Conservation (phyloP, 2,113 vertebrate genomes). For the Sapayoa aenigma region DNA sequence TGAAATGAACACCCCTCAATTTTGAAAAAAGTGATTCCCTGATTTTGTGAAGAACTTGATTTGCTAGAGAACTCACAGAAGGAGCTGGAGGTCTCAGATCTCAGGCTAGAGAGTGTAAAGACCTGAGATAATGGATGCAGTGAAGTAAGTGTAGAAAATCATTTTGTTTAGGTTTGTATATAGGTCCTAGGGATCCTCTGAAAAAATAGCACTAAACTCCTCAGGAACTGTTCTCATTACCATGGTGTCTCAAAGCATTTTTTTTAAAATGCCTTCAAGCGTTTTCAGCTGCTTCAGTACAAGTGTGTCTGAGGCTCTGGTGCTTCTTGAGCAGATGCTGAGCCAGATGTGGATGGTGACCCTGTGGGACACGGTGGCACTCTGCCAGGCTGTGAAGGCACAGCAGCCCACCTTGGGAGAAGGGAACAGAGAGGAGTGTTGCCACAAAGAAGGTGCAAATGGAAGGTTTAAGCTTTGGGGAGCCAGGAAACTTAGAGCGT, state of each 20-base stretch:
- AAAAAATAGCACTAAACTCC: neutral
- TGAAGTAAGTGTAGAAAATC: neutral
- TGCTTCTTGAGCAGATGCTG: neutral
- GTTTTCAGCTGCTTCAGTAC: neutral
- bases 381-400: accelerated
- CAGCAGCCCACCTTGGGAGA: neutral
- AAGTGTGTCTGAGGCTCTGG: neutral
- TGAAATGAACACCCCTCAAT: neutral
- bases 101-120: neutral
- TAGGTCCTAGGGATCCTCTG: neutral
- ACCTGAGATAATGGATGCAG: neutral
- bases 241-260: neutral
- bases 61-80: neutral
- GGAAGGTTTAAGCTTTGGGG: neutral
- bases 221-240: neutral
- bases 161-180: neutral
- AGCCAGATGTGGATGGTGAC: neutral
- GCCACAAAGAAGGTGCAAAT: neutral
- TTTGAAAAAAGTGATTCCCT: neutral
- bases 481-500: neutral
- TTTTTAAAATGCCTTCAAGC: neutral
- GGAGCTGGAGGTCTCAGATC: neutral
- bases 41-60: neutral
- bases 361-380: neutral
- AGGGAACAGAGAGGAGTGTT: neutral